Evolutionary conservation across 2,113 vertebrate species (phyloP), one percentile per base, ranked within the genome.

Genomic region (Anarrhichthys ocellatus): DNA sequence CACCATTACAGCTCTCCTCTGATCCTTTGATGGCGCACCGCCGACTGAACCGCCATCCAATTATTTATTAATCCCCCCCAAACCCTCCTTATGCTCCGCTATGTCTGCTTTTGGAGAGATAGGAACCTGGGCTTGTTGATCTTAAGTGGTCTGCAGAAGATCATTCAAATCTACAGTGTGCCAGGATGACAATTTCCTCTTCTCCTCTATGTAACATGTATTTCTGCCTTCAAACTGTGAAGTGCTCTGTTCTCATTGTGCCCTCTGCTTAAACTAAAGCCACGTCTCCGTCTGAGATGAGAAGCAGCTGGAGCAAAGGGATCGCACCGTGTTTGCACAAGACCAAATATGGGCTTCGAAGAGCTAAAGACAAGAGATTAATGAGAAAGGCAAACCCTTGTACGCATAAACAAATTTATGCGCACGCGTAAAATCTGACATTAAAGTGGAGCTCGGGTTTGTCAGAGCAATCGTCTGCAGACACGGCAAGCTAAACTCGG

Each of bases 11-110:
- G 63, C 42, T 79, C 17, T 63, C 34, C 48, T 44, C 61, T 66
- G 22, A 22, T 64, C 78, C 50, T 90, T 27, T 86, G 71, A 87
- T 74, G 83, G 68, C 20, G 38, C 50, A 44, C 42, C 9, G 4
- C 22, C 1, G 8, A 73, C 68, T 36, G 68, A n/a, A 77, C 13
- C 1, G 32, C 24, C 80, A 42, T 63, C 36, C 64, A 81, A 78
- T 86, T 78, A 87, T 82, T 85, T 83, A 87, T 79, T 66, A 80
- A 81, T 65, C 65, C 65, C 15, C 72, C 15, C 59, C 18, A 34
- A 20, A 22, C 27, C 40, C 44, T 63, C 38, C 70, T 61, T 73
- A 82, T 63, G 32, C 50, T 73, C 29, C 59, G 62, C 66, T 70
- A 11, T 59, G 40, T 50, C 17, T 74, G 69, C 70, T 74, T 76